Conservation (phyloP, 2,888 invertebrate species). For the Parnassius orleans region DNA sequence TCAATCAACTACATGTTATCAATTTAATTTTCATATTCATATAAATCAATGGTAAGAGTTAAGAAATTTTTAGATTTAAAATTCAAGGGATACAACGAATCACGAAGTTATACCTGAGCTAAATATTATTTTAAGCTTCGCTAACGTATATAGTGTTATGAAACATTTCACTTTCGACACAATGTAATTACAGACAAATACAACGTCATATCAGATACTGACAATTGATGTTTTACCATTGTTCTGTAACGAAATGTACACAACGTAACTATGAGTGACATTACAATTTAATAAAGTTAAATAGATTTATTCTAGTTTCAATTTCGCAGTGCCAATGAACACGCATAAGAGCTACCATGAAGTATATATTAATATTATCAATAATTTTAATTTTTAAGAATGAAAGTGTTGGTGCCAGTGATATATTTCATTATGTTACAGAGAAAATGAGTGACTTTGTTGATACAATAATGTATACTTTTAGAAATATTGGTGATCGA, state of each 20-base stretch:
- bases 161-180: constrained; percentile 19
- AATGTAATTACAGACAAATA: constrained; percentile 15
- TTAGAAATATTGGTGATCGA: constrained; percentile 36
- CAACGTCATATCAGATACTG: constrained; percentile 11
- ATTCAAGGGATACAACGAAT: constrained; percentile 7
- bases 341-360: constrained; percentile 27
- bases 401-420: constrained; percentile 35
- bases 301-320: constrained; percentile 27
- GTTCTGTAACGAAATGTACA: constrained; percentile 28
- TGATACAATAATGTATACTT: constrained; percentile 30
- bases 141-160: constrained; percentile 15
- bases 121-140: constrained; percentile 28
- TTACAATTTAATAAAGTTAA: constrained; percentile 26
- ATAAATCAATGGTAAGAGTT: background rate
- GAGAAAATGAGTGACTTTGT: constrained; percentile 40
- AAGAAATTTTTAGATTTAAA: background rate
- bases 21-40: too few relatives aligned
- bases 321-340: constrained; percentile 20
- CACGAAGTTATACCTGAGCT: background rate
- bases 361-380: constrained; percentile 25
- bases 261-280: constrained; percentile 16
- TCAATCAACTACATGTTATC: too few relatives aligned
- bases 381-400: constrained; percentile 27
- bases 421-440: constrained; percentile 37
- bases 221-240: constrained; percentile 28